A percentile compares a stretch with the other conserved stretches of the same genome.
Evolutionary conservation across 1,140 invertebrate species (phyloP).

Genomic region (Hylaeus volcanicus): DNA sequence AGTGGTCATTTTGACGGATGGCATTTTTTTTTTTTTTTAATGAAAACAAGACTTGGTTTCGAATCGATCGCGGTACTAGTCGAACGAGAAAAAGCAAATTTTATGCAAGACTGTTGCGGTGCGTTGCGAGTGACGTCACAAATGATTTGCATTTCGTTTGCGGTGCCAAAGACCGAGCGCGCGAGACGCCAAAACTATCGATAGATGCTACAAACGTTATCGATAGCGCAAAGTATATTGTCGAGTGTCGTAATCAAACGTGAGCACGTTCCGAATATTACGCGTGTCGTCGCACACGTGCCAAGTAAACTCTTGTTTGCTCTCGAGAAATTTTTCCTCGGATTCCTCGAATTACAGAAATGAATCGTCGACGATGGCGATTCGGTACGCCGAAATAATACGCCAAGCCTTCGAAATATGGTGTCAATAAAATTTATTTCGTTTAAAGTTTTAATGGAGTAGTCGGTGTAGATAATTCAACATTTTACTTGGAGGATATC

Average conservation of each 20-base stretch:
- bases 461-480: neutral
- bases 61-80: neutral
- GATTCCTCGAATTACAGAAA: neutral
- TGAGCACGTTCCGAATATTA: conserved; percentile 22
- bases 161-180: conserved; percentile 34
- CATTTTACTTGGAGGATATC: neutral
- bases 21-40: no score
- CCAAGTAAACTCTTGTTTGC: neutral
- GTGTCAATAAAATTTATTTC: no score
- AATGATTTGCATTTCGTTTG: conserved; percentile 12
- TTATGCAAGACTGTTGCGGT: neutral
- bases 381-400: no score
- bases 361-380: no score
- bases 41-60: no score
- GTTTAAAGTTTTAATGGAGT: neutral
- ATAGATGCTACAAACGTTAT: conserved; percentile 16
- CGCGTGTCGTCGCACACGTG: conserved; percentile 35
- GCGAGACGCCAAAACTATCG: conserved; percentile 35
- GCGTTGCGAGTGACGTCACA: neutral
- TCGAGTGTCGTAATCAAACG: conserved; percentile 54
- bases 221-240: conserved; percentile 34
- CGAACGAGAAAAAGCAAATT: neutral
- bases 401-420: no score
- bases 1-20: no score
- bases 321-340: neutral